Base-by-base conservation (phyloP, 2,113 vertebrate species). In the Synchiropus splendidus region DNA sequence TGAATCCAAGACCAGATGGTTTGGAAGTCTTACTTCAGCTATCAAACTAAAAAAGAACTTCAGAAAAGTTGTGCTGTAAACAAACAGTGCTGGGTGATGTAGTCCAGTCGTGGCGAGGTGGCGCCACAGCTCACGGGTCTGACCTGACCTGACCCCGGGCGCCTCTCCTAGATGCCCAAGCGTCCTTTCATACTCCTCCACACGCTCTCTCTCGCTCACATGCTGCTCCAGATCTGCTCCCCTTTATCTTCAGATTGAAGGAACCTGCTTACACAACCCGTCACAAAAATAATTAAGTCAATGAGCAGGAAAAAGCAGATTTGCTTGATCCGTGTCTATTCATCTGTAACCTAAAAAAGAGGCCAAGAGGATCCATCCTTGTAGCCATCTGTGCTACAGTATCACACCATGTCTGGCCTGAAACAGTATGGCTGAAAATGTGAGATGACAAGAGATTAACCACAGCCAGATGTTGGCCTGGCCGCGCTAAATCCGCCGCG, bases 391-490 rank as follows among this genome's bases (percentile, higher is more conserved):
- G 69, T 49, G 48, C 50, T 17, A 52, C 45, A 45, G 50, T 66
- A 51, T 67, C 44, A 61, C 61, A 59, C 18, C 38, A 51, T 42
- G 58, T 49, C 50, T 62, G 61, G 64, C 71, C 62, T 68, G 64
- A 42, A 62, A 50, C 64, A 58, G 50, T 62, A 64, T 60, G 61
- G 58, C 42, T 44, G 49, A 62, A 74, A 69, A 76, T 50, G 47
- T 42, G 49, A 77, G 57, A 45, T 5, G 61, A 78, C 72, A 71
- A 46, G 67, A 77, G 62, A 77, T 71, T 61, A 77, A 73, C 60
- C 31, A 49, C 53, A 48, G 67, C 67, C 78, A 81, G 72, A 75
- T 84, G 82, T 72, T 61, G 56, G 71, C 21, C 8, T 27, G 8
- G 4, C 21, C 21, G 4, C 21, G 8, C 21, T 27, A 8, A 27